These are phyloP conservation scores for Diarsia mendica DNA, from an alignment of 2,888 invertebrate genomes.

Conservation along the genomic window DNA sequence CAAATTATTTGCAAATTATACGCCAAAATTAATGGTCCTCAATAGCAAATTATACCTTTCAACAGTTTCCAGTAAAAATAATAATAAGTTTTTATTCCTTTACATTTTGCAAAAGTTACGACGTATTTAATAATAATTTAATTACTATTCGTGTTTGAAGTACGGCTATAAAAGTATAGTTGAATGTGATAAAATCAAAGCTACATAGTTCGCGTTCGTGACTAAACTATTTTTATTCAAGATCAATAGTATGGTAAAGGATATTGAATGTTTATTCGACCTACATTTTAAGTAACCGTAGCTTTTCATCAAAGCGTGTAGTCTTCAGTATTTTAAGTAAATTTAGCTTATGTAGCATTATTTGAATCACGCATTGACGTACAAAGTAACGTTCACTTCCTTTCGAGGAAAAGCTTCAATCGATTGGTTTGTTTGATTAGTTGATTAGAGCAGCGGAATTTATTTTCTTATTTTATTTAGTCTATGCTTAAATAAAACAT, in stretches of 20 bases:
- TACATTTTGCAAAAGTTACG: slow-evolving; percentile 19
- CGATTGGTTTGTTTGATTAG: slow-evolving; percentile 37
- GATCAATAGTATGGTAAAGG: slow-evolving; percentile 53
- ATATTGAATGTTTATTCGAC: slow-evolving; percentile 62
- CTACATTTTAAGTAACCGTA: slow-evolving; percentile 65
- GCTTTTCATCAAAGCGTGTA: slow-evolving; percentile 65
- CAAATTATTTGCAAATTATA: neutral
- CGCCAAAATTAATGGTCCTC: neutral
- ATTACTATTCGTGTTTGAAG: slow-evolving; percentile 37
- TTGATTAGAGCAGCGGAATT: slow-evolving; percentile 33
- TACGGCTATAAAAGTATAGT: slow-evolving; percentile 29
- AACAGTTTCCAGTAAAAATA: slow-evolving; percentile 3
- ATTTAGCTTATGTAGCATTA: slow-evolving; percentile 67
- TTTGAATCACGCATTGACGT: slow-evolving; percentile 71
- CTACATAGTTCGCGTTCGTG: slow-evolving; percentile 39
- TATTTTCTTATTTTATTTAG: neutral
- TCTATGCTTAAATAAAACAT: neutral
- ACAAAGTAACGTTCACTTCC: slow-evolving; percentile 68
- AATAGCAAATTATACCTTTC: slow-evolving; percentile 14
- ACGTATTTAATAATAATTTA: slow-evolving; percentile 28
- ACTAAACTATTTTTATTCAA: slow-evolving; percentile 48
- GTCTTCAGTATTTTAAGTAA: slow-evolving; percentile 63
- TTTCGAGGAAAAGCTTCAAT: slow-evolving; percentile 67
- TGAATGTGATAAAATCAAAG: slow-evolving; percentile 16
- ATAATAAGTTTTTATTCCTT: slow-evolving; percentile 23